Conservation (phyloP, 2,888 invertebrate genomes). For the Mylabris sibirica region DNA sequence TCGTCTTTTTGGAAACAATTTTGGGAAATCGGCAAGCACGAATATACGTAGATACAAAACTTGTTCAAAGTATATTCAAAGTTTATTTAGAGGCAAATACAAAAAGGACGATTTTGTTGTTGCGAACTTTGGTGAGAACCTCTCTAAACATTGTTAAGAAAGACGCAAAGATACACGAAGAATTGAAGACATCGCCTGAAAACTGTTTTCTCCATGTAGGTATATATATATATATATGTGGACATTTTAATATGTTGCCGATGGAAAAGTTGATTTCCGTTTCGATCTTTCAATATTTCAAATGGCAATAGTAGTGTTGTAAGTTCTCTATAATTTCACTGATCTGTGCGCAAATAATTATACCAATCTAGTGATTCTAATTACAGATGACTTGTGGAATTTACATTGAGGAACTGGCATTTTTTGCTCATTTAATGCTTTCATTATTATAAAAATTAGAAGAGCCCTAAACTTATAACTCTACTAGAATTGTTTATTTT, state of each 20-base stretch:
- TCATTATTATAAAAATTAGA: neutral
- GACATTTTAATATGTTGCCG: neutral
- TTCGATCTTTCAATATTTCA: neutral
- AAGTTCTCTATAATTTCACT: constrained; percentile 3
- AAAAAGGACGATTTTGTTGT: too few relatives aligned
- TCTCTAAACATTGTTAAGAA: too few relatives aligned
- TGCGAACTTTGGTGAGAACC: too few relatives aligned
- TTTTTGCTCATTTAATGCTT: neutral
- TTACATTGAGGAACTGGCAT: neutral
- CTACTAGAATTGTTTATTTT: neutral
- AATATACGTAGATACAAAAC: too few relatives aligned
- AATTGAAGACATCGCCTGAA: too few relatives aligned
- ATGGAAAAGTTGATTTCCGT: neutral
- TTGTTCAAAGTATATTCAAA: too few relatives aligned
- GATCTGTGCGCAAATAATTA: neutral
- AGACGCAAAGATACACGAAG: too few relatives aligned
- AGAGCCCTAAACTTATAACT: neutral
- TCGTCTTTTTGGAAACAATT: too few relatives aligned
- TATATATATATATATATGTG: neutral
- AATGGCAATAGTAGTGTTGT: neutral
- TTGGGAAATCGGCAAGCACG: too few relatives aligned
- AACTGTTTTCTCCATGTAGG: too few relatives aligned
- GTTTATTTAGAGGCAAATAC: too few relatives aligned
- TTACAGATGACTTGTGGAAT: constrained; percentile 6
- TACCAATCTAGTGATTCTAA: neutral